Percentiles rank a stretch among this genome's conserved stretches.
phyloP scores from a whole-genome alignment of 2,113 vertebrate species.

The Macaca mulatta region DNA sequence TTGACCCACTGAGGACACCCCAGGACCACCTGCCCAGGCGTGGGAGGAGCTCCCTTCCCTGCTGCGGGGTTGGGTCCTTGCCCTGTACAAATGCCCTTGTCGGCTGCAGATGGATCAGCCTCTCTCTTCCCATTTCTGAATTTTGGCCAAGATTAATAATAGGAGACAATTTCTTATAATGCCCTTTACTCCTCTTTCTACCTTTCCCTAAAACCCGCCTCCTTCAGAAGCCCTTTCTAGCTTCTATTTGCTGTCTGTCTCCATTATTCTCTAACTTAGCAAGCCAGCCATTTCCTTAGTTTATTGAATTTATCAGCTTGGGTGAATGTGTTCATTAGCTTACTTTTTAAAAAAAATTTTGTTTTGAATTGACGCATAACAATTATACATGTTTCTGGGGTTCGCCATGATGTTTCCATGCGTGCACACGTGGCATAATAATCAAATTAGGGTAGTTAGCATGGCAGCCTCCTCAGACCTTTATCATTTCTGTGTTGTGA shows the following conservation, averaged over 20 bases:
- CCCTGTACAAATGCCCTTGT: fast-evolving
- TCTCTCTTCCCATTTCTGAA: fast-evolving
- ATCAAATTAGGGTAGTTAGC: neutral
- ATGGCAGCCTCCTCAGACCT: neutral
- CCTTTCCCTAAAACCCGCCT: fast-evolving
- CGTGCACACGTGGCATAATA: fast-evolving
- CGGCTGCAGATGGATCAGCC: fast-evolving
- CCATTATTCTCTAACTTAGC: neutral
- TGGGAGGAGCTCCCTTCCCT: fast-evolving
- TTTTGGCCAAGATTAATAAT: neutral
- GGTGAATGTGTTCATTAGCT: neutral
- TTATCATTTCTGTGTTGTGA: neutral
- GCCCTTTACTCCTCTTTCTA: fast-evolving
- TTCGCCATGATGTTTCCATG: neutral
- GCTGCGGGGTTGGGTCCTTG: fast-evolving
- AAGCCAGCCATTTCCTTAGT: fast-evolving
- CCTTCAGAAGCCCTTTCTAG: fast-evolving
- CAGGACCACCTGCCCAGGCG: fast-evolving
- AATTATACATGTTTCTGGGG: neutral
- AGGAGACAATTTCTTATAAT: neutral
- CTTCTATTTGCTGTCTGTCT: no score
- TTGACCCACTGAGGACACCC: neutral
- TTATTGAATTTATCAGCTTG: fast-evolving
- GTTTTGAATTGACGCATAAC: neutral
- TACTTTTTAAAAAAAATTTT: neutral